Percentiles rank a stretch among this genome's conserved stretches.
Conservation (phyloP, 2,797 vertebrate genomes). For the Tenualosa thibaudeaui region DNA sequence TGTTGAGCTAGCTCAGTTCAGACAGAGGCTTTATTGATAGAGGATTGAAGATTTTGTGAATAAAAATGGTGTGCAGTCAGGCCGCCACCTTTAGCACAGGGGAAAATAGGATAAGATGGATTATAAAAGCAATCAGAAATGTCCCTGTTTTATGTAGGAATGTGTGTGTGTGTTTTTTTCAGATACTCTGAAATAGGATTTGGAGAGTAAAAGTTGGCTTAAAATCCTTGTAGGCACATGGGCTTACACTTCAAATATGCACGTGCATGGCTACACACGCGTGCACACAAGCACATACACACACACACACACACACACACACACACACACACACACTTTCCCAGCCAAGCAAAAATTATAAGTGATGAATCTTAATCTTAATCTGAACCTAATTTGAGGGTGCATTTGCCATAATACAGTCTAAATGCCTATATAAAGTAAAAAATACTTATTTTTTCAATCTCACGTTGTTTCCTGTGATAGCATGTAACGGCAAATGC, state of each 20-base stretch:
- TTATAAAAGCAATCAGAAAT: constrained; percentile 12
- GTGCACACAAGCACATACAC: not conserved
- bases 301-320: not conserved
- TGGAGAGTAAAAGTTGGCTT: not conserved
- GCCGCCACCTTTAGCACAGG: not conserved
- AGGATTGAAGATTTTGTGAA: not conserved
- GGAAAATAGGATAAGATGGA: not conserved
- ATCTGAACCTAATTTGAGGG: too few species aligned
- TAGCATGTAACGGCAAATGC: not conserved
- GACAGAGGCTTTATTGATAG: not conserved
- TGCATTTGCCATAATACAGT: too few species aligned
- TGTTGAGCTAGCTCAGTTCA: not conserved
- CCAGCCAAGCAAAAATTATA: not conserved
- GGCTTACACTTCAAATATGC: not conserved
- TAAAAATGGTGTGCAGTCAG: not conserved
- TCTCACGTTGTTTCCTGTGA: not conserved
- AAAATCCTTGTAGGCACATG: not conserved
- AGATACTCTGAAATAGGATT: not conserved
- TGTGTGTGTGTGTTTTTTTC: not conserved
- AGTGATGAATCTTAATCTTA: too few species aligned
- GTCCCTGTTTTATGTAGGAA: not conserved
- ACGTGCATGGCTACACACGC: too few species aligned
- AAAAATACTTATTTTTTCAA: not conserved
- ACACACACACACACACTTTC: not conserved
- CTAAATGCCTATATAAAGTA: too few species aligned